A percentile compares a stretch with the other conserved stretches of the same genome.
Conservation (phyloP, 2,113 vertebrate genomes). For the Perca fluviatilis region DNA sequence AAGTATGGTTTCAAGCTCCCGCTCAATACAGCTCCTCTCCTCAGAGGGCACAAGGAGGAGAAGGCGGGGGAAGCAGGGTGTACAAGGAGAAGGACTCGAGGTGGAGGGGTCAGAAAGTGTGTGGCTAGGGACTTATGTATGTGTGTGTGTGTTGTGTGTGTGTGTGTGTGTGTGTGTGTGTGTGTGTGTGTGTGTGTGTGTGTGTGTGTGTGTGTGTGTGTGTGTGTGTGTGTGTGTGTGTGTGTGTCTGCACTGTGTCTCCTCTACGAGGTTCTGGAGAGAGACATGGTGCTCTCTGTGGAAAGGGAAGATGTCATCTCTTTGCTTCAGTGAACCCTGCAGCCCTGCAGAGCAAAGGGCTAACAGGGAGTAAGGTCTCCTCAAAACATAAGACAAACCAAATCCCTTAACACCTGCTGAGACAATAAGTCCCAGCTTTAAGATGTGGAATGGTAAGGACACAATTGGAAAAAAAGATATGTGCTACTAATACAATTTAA, state of each 20-base stretch:
- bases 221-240: slow-evolving; percentile 33
- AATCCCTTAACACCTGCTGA: slow-evolving; percentile 53
- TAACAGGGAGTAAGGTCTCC: slow-evolving; percentile 48
- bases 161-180: no score
- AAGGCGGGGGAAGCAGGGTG: slow-evolving; percentile 29
- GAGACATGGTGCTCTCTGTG: slow-evolving; percentile 84
- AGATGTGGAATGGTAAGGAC: background rate
- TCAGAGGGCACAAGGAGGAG: slow-evolving; percentile 59
- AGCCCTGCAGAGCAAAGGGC: slow-evolving; percentile 34
- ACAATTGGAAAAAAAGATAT: slow-evolving; percentile 6
- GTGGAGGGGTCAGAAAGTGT: slow-evolving; percentile 65
- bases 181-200: no score
- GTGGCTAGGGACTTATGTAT: slow-evolving; percentile 44
- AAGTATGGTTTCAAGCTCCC: slow-evolving; percentile 87
- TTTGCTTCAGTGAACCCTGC: slow-evolving; percentile 71
- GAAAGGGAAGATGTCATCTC: slow-evolving; percentile 65
- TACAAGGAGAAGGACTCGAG: slow-evolving; percentile 73
- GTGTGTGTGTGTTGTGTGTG: no score
- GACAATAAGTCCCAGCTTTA: slow-evolving; percentile 39
- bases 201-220: background rate
- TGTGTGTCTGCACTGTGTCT: slow-evolving; percentile 33
- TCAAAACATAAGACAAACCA: slow-evolving; percentile 42
- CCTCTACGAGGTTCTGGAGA: slow-evolving; percentile 68
- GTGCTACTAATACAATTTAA: slow-evolving; percentile 1
- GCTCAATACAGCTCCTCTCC: slow-evolving; percentile 86